Base-by-base conservation (phyloP, 2,888 invertebrate genomes). In the Leucophenga montana region DNA sequence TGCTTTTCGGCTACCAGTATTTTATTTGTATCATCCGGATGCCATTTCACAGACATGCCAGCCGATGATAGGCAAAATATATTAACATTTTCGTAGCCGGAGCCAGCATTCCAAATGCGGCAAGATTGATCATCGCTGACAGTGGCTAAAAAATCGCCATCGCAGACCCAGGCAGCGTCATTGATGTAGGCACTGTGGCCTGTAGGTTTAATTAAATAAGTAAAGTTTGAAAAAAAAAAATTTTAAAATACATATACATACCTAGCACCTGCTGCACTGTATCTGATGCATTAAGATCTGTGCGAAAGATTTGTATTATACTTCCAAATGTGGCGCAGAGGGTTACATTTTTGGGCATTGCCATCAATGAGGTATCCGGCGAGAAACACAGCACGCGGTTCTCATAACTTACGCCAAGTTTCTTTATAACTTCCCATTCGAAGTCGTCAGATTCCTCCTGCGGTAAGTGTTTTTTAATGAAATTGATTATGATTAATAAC, bases 61-160 rank as follows among this genome's bases (percentile, higher is more conserved):
- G 94, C 92, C 14, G 94, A 93, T 27, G 91, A 91, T 20, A 95
- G 88, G 71, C 91, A 89, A 80, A 94, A 92, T 48, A 91, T 91
- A 5, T 91, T 89, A 27, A 91, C 86, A 77, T 90, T 90, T 75
- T 90, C 89, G 71, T 89, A 90, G 72, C 89, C 88, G 48, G 89
- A 88, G 39, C 90, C 89, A 9, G 89, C 89, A 48, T 78, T 82
- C 94, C 94, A 95, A 33, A 95, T 88, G 79, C 92, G 91, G 79
- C 94, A 94, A 0, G 93, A 92, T 75, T 92, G 92, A 86, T 95
- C 95, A 88, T 95, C 95, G 76, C 94, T 92, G 1, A 92, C 92
- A n/a, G 94, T 94, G 16, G 93, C 94, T 66, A 95, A 85, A 76
- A 91, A 90, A 69, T 91, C 91, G 31, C 94, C 94, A 69, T 92